A percentile compares a stretch with the other conserved stretches of the same genome.
Evolutionary conservation across 2,113 vertebrate species (phyloP).

Genomic region (Stictonetta naevosa): DNA sequence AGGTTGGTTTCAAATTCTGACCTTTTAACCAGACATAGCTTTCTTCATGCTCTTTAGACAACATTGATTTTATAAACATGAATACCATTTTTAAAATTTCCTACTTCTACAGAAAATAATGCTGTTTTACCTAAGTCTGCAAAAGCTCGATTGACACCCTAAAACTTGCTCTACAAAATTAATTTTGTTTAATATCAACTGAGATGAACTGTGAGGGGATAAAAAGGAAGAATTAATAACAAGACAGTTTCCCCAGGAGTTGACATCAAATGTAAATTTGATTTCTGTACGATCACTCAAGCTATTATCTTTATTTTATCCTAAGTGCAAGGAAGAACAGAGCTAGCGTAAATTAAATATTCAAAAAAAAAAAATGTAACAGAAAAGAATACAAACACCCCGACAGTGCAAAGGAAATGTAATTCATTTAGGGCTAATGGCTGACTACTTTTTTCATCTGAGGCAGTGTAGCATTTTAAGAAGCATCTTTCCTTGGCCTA

Average conservation of each 20-base stretch:
- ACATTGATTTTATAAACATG: background rate
- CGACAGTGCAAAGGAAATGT: background rate
- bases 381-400: background rate
- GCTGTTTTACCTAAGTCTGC: background rate
- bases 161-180: background rate
- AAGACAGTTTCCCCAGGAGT: background rate
- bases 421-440: background rate
- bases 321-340: background rate
- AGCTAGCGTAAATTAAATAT: background rate
- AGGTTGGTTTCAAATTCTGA: background rate
- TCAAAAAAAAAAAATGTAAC: background rate
- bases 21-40: rapidly evolving
- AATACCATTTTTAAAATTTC: background rate
- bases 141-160: background rate
- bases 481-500: background rate
- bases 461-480: background rate
- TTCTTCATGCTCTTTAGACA: background rate
- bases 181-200: background rate
- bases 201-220: background rate
- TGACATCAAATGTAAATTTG: background rate
- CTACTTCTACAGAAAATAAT: background rate
- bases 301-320: background rate
- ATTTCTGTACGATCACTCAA: background rate
- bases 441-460: background rate
- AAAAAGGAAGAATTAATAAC: background rate